These are phyloP conservation scores for Atta texana DNA, from an alignment of 1,140 invertebrate species.

Conservation along the genomic window DNA sequence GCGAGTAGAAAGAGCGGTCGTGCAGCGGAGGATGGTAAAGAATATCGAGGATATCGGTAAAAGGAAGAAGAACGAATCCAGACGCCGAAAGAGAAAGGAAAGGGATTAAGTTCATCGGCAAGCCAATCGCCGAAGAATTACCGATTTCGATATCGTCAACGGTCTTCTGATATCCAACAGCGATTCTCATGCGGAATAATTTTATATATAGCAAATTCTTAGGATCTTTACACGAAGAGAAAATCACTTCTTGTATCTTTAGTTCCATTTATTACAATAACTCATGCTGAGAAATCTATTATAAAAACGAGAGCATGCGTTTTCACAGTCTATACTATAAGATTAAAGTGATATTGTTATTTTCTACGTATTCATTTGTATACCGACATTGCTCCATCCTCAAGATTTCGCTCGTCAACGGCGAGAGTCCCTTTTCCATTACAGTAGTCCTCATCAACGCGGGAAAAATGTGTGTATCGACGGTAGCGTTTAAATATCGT, in stretches of 20 bases:
- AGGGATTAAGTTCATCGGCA: slow-evolving; percentile 74
- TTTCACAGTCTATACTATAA: background rate
- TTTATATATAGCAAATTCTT: background rate
- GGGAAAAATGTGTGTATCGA: slow-evolving; percentile 64
- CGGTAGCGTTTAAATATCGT: slow-evolving; percentile 75
- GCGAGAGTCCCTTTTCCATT: slow-evolving; percentile 20
- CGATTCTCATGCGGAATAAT: slow-evolving; percentile 30
- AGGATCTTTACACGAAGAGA: background rate
- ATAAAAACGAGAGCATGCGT: background rate
- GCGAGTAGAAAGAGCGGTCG: background rate
- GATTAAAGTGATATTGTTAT: background rate
- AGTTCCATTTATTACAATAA: background rate
- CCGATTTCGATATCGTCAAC: slow-evolving; percentile 78
- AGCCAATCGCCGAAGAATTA: slow-evolving; percentile 78
- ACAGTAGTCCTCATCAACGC: slow-evolving; percentile 48
- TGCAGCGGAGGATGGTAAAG: slow-evolving; percentile 13
- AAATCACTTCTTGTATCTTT: background rate
- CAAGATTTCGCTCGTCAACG: background rate
- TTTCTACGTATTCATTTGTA: background rate
- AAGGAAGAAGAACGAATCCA: slow-evolving; percentile 52
- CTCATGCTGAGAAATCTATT: background rate
- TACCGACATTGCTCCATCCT: background rate
- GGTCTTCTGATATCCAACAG: background rate
- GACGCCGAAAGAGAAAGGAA: slow-evolving; percentile 1
- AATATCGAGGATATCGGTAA: slow-evolving; percentile 40